Base-by-base conservation (phyloP, 1,140 invertebrate species). In the Grapholita molesta region DNA sequence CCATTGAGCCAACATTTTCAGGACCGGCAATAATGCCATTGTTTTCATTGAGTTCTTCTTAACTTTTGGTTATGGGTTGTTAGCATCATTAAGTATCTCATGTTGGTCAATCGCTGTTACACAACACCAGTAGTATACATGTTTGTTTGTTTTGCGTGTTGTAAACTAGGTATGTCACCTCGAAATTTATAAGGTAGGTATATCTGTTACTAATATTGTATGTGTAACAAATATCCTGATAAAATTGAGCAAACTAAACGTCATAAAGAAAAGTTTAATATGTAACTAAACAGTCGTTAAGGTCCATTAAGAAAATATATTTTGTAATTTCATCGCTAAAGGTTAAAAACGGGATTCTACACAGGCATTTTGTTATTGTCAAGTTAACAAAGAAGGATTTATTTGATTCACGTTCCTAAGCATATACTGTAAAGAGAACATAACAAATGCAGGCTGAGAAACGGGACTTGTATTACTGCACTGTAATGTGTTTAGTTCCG, bases 1-100 rank as follows among this genome's bases (percentile, higher is more conserved):
- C n/a, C 77, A 72, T 73, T 73, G 80, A 78, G 79, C 82, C 77
- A 78, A 73, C 76, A 75, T 76, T 80, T 73, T 77, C 78, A 80
- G 78, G 71, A 77, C 74, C 64, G 72, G 80, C 76, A 48, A 76
- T 53, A 66, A n/a, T n/a, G n/a, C 71, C 68, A 85, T 85, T 88
- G 84, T 88, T 84, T 85, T 83, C 79, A 85, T 83, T 88, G 74
- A 82, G 71, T 73, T 75, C 64, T 66, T 70, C 68, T 74, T 76
- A 71, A 75, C 71, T 67, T 73, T 79, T 77, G 70, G 77, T 73
- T 75, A 78, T 72, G 82, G 74, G 80, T 79, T 70, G 79, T 80
- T 82, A 83, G 65, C 42, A 61, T 61, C 55, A 32, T 61, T 61
- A 61, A 57, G 53, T 61, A 61, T 61, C 55, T 61, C 55, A 15